Evolutionary conservation across 1,140 invertebrate species (phyloP).

Genomic region (Zaprionus taronus): DNA sequence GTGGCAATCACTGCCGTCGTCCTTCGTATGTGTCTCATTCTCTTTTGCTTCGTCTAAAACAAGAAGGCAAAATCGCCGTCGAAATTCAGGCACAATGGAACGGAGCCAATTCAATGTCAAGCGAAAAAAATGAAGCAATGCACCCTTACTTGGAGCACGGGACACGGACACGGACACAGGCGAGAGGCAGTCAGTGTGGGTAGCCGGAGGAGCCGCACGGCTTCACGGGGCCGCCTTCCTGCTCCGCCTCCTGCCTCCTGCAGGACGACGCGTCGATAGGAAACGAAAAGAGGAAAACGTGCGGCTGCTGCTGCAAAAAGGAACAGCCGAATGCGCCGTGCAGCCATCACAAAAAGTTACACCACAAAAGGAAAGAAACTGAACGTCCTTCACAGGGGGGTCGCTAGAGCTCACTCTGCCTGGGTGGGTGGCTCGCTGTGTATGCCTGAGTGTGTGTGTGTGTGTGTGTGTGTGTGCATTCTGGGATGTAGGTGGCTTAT

Average conservation of each 20-base stretch:
- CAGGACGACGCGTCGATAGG: conserved; percentile 1
- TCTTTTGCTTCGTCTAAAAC: neutral
- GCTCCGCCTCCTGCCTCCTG: neutral
- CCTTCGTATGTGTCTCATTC: neutral
- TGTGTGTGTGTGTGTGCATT: neutral
- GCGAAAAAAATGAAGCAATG: conserved; percentile 16
- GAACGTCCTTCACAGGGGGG: conserved; percentile 68
- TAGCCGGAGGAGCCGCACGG: neutral
- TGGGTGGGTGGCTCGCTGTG: neutral
- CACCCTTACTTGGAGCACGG: conserved; percentile 19
- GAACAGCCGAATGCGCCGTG: conserved; percentile 37
- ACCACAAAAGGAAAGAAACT: conserved; percentile 62
- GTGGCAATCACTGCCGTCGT: neutral
- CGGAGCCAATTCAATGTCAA: conserved; percentile 20
- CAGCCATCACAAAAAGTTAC: conserved; percentile 61
- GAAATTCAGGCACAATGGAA: conserved; percentile 12
- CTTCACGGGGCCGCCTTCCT: neutral
- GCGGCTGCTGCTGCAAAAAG: conserved; percentile 44
- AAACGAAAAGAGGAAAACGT: conserved; percentile 41
- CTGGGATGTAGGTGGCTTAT: conserved; percentile 29
- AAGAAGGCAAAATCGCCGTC: conserved; percentile 2
- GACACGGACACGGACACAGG: conserved; percentile 3
- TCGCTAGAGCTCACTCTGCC: conserved; percentile 14
- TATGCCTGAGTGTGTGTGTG: neutral
- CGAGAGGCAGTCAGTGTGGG: too few species aligned